Conservation (phyloP, 2,797 vertebrate genomes). For the Enteromius afrohamiltoni region DNA sequence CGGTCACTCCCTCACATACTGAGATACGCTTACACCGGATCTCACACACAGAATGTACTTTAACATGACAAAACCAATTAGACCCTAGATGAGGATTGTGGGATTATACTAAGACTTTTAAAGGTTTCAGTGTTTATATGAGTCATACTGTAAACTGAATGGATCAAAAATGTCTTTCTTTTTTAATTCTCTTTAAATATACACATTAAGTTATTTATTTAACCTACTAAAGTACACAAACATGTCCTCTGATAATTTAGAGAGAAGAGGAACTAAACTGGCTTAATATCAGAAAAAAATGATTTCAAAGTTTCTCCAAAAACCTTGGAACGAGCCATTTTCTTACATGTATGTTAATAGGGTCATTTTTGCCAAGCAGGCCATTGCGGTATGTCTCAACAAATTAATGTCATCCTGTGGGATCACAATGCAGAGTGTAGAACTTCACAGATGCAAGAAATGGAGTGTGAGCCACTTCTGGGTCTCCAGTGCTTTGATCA, state of each 20-base stretch:
- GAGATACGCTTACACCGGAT: slow-evolving; percentile 9
- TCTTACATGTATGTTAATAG: not conserved
- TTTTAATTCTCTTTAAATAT: slow-evolving; percentile 3
- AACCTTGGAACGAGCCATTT: not conserved
- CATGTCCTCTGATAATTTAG: not conserved
- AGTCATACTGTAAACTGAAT: slow-evolving; percentile 2
- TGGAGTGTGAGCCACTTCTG: not conserved
- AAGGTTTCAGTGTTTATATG: not conserved
- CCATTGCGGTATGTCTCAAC: not conserved
- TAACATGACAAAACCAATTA: not conserved
- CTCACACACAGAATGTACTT: not conserved
- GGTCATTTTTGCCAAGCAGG: slow-evolving; percentile 5
- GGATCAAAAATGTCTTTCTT: not conserved
- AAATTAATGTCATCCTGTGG: not conserved
- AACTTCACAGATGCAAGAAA: slow-evolving; percentile 35
- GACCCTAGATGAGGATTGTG: not conserved
- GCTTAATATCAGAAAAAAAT: not conserved
- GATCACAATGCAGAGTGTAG: slow-evolving; percentile 6
- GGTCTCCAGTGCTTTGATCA: slow-evolving; percentile 45
- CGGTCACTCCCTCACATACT: slow-evolving; percentile 35
- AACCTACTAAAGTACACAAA: not conserved
- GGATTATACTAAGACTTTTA: not conserved
- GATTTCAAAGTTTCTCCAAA: slow-evolving; percentile 5
- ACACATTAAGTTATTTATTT: slow-evolving; percentile 2
- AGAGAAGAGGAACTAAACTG: not conserved